Evolutionary conservation across 2,888 invertebrate genomes (phyloP).

Genomic region (Ophion slaviceki): DNA sequence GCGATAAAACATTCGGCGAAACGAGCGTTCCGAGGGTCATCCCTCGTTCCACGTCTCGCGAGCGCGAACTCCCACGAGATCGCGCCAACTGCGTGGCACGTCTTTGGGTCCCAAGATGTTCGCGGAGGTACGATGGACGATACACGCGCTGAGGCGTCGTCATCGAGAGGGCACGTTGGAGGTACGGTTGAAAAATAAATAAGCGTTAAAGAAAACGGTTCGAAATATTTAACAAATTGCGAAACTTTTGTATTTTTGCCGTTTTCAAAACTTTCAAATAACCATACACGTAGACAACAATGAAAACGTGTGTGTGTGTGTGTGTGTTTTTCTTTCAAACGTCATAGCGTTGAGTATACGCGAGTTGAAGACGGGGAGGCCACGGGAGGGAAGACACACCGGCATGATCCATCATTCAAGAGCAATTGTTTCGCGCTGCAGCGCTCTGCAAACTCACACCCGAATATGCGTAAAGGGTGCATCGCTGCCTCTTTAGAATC

Average conservation of each 20-base stretch:
- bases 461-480: slow-evolving; percentile 65
- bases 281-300: not conserved
- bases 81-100: slow-evolving; percentile 68
- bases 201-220: not conserved
- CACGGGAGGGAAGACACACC: slow-evolving; percentile 29
- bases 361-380: slow-evolving; percentile 2
- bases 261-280: not conserved
- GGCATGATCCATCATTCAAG: slow-evolving; percentile 65
- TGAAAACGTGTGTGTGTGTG: not conserved
- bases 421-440: slow-evolving; percentile 67
- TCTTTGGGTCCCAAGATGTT: slow-evolving; percentile 73
- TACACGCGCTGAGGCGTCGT: slow-evolving; percentile 64
- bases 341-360: slow-evolving; percentile 44
- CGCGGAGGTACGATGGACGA: slow-evolving; percentile 70
- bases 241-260: not conserved
- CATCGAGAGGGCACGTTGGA: slow-evolving; percentile 62
- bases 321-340: slow-evolving; percentile 18
- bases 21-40: slow-evolving; percentile 71
- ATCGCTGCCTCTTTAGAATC: slow-evolving; percentile 77
- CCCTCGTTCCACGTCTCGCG: slow-evolving; percentile 43
- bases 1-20: slow-evolving; percentile 76
- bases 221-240: no score
- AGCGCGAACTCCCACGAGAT: slow-evolving; percentile 63
- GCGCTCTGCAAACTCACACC: slow-evolving; percentile 61
- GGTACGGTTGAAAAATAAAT: slow-evolving; percentile 56